phyloP scores from a whole-genome alignment of 2,113 vertebrate species.

The Eptesicus fuscus region DNA sequence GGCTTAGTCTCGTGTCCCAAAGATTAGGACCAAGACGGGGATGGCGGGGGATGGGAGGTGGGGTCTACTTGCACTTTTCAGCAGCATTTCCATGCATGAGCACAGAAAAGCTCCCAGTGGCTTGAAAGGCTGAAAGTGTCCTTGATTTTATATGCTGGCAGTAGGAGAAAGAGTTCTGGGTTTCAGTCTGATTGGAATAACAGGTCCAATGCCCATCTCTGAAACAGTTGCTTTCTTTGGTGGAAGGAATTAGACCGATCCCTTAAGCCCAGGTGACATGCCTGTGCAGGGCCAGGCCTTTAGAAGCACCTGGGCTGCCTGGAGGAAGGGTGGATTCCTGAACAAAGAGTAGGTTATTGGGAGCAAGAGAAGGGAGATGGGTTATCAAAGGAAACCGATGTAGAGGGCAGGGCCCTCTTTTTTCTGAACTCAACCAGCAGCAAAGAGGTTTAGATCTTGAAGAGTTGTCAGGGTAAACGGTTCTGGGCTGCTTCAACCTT shows the following conservation, averaged over 20 bases:
- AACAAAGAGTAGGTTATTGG: background rate
- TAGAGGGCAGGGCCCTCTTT: background rate
- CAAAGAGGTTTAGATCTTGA: background rate
- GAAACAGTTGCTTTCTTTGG: background rate
- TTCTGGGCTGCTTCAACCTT: background rate
- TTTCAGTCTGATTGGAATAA: background rate
- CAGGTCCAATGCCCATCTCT: background rate
- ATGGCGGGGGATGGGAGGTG: accelerated
- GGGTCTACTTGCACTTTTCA: background rate
- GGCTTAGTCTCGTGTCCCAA: background rate
- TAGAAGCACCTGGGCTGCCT: background rate
- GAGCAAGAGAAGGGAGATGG: background rate
- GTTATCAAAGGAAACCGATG: background rate
- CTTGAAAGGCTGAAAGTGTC: background rate
- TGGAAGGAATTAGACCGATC: background rate
- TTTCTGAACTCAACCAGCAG: background rate
- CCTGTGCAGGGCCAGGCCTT: background rate
- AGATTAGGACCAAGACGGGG: background rate
- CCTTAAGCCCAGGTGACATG: background rate
- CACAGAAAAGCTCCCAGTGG: no score
- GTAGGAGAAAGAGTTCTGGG: background rate
- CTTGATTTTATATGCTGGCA: background rate
- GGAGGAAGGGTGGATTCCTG: constrained; percentile 17
- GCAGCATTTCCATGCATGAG: background rate
- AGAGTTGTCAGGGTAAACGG: background rate